Evolutionary conservation across 2,888 invertebrate genomes (phyloP), one percentile per base, ranked within the genome.

Genomic region (Drosophila prostipennis): DNA sequence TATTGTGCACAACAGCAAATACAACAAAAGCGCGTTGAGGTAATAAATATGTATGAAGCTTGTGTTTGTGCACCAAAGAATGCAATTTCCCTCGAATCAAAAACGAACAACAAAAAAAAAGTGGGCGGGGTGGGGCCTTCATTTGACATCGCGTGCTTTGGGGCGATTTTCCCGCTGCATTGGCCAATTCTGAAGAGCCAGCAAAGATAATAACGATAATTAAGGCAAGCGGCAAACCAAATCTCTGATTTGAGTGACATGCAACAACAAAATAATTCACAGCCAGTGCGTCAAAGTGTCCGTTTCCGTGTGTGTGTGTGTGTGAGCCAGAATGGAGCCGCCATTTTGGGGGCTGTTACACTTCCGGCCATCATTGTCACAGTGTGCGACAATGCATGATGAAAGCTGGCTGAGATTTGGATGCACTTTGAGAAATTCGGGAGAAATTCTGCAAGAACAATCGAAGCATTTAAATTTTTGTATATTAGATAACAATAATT

Each of bases 81-180:
- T 87, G 88, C 86, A 78, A 68, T 53, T 29, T 43, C 45, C 48
- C 52, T 39, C 45, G 42, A 42, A 63, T 46, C 29, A 16, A 37
- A 39, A n/a, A 8, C 14, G 14, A 39, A 8, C 14, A 19, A 19
- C 1, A 19, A 40, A 39, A 40, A 52, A 45, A 8, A 57, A 29
- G 42, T 13, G 53, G 23, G 46, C 42, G 39, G 37, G 14, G 23
- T 13, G 23, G 32, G 32, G 52, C 61, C 83, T 70, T 64, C 80
- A 75, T 77, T 87, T 85, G 90, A 89, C 90, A 91, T 90, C 90
- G 90, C 90, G 90, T 90, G 90, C 79, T 82, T 69, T 53, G 67
- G 65, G 71, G 79, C 77, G 89, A 91, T 90, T 90, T 90, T 90
- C 87, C 89, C 89, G 89, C 76, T 77, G 74, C 79, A 85, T 83